Base-by-base conservation (phyloP, 2,113 vertebrate species). In the Rhinoptilus africanus region DNA sequence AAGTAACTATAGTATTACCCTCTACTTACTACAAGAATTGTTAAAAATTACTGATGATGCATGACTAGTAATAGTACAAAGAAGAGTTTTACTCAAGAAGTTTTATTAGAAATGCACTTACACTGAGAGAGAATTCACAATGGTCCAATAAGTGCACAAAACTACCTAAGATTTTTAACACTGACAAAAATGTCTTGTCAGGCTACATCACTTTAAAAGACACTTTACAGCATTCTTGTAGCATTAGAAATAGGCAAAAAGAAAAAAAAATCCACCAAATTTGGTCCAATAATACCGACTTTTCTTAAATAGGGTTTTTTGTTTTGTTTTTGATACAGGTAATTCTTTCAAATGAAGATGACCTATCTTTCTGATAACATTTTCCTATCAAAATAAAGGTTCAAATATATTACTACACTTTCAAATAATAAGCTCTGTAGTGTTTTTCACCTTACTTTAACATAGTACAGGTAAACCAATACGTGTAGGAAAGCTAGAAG, bases 81-180 rank as follows among this genome's bases (percentile, higher is more conserved):
- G 98, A 98, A 98, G 97, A 97, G 83, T 98, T 98, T 98, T 98
- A 99, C 98, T 98, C 97, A 95, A 97, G 98, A 98, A 96, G 79
- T 98, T 98, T 98, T 98, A 99, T 99, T 98, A 99, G 98, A 98
- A 98, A 99, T 99, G 99, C 98, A 98, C 98, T 99, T 99, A 99
- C 98, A 99, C 98, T 97, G 97, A 99, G 98, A 99, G 98, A 99
- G 98, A 98, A 98, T 98, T 99, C 98, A 99, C 99, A 98, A 99
- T 99, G 98, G 98, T 98, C 98, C 98, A 98, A 98, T 98, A 99
- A 99, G 99, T 99, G 99, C 99, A 99, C 98, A 97, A 98, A 98
- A 99, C 98, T 98, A 99, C 96, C 98, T 98, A 98, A 97, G 73
- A 96, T 98, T 98, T 98, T 97, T 98, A 98, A 98, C 98, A 99